A percentile compares a stretch with the other conserved stretches of the same genome.
Evolutionary conservation across 2,113 vertebrate genomes (phyloP).

Genomic region (Microtus ochrogaster): DNA sequence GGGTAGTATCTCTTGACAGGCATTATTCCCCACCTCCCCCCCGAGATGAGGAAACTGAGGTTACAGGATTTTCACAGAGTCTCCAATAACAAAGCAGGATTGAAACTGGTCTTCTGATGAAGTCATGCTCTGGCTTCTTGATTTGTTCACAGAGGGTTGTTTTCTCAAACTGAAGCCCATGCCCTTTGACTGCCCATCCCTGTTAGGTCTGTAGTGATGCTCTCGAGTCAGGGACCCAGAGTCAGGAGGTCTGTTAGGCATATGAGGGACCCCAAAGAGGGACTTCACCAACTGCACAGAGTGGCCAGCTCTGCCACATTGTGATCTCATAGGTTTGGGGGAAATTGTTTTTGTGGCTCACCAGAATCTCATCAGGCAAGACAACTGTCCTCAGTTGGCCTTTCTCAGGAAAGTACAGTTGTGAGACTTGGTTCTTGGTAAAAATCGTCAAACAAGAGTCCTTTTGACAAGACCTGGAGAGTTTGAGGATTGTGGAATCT

Average conservation of each 20-base stretch:
- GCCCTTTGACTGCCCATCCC: not conserved
- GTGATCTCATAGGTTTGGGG: not conserved
- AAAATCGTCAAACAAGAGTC: not conserved
- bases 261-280: conserved; percentile 38
- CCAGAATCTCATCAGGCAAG: not conserved
- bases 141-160: not conserved
- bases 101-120: conserved; percentile 40
- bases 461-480: not conserved
- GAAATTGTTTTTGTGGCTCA: conserved; percentile 64
- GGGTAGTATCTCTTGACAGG: not conserved
- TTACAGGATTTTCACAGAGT: not conserved
- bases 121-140: conserved; percentile 16
- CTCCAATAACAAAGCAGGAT: not conserved
- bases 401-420: conserved; percentile 29
- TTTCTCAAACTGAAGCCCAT: not conserved
- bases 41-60: conserved; percentile 38
- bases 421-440: conserved; percentile 10
- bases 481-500: conserved; percentile 4
- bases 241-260: conserved; percentile 31
- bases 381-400: not conserved
- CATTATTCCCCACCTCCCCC: not conserved
- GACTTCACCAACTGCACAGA: not conserved
- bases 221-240: not conserved
- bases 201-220: not conserved
- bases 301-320: not conserved